Evolutionary conservation across 2,888 invertebrate genomes (phyloP), one percentile per base, ranked within the genome.

Genomic region (Rhagonycha lutea): DNA sequence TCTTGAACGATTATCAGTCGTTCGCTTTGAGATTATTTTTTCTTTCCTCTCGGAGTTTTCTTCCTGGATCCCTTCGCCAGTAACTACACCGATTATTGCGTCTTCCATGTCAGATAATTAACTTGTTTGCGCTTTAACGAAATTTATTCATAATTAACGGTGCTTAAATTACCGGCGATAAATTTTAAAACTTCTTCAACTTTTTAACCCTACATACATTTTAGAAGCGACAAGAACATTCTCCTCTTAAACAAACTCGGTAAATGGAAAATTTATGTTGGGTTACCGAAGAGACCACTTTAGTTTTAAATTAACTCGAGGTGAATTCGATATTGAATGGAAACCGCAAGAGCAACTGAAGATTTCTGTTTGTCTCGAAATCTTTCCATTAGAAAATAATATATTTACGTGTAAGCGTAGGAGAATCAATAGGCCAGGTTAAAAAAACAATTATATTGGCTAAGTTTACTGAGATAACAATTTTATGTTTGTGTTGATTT

Each of bases 401-500:
- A n/a, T 47, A 47, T 47, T 47, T 47, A 47, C 47, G n/a, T 47
- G n/a, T 47, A 47, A 47, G n/a, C 47, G 47, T 7, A n/a, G n/a
- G 8, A 47, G n/a, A 47, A 47, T 47, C 47, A 47, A 47, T 47
- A 7, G n/a, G 47, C 0, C n/a, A 47, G 47, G 47, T 47, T 47
- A 65, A 63, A 14, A 47, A 47, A 65, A 24, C 32, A 71, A 71
- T 71, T 71, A 65, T 14, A 10, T n/a, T 3, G 71, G n/a, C 12
- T 23, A 23, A 65, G 71, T 71, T 71, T 71, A 65, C 65, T 65
- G n/a, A 24, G 32, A 32, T 65, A 71, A 71, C 71, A 71, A 47
- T 71, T 71, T 65, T 47, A 71, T 65, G 61, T 32, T 47, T 47
- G 47, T 71, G 63, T 71, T 65, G 65, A 70, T 61, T 24, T 70